Evolutionary conservation across 2,113 vertebrate species (phyloP).

Genomic region (Oreochromis tanganicae): DNA sequence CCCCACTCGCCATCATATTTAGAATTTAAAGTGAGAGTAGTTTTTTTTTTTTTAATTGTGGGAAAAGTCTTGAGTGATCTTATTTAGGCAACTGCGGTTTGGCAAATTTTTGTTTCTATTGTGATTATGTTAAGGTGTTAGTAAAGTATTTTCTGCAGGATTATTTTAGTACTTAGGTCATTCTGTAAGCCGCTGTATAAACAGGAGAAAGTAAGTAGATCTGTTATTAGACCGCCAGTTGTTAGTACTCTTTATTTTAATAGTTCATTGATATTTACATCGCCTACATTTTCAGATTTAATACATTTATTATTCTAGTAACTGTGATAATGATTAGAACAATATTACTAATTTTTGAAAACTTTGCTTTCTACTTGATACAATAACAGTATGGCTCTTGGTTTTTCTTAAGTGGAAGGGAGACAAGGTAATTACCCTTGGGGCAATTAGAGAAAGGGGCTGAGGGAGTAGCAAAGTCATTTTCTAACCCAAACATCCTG

Average conservation of each 20-base stretch:
- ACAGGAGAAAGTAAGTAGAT: conserved; percentile 11
- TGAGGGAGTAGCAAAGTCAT: conserved; percentile 71
- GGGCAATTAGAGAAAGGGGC: conserved; percentile 71
- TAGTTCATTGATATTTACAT: conserved; percentile 16
- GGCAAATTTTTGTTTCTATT: conserved; percentile 65
- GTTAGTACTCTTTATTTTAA: neutral
- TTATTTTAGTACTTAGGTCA: conserved; percentile 25
- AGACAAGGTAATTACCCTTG: conserved; percentile 71
- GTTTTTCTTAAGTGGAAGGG: conserved; percentile 64
- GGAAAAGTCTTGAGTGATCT: conserved; percentile 56
- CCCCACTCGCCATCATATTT: conserved; percentile 34
- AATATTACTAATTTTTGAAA: conserved; percentile 41
- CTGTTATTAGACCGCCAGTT: conserved; percentile 1
- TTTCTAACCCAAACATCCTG: conserved; percentile 80
- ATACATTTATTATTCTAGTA: conserved; percentile 32
- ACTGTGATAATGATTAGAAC: conserved; percentile 16
- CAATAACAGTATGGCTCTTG: conserved; percentile 55
- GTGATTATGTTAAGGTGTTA: conserved; percentile 69
- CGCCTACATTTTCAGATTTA: conserved; percentile 1
- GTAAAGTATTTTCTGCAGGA: conserved; percentile 41
- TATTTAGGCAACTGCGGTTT: conserved; percentile 45
- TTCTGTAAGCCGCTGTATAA: conserved; percentile 18
- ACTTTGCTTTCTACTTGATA: conserved; percentile 30
- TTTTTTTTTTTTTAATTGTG: neutral
- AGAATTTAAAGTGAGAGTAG: conserved; percentile 45